Base-by-base conservation (phyloP, 35 echinoderm and acorn worm species). In the Eucidaris tribuloides region DNA sequence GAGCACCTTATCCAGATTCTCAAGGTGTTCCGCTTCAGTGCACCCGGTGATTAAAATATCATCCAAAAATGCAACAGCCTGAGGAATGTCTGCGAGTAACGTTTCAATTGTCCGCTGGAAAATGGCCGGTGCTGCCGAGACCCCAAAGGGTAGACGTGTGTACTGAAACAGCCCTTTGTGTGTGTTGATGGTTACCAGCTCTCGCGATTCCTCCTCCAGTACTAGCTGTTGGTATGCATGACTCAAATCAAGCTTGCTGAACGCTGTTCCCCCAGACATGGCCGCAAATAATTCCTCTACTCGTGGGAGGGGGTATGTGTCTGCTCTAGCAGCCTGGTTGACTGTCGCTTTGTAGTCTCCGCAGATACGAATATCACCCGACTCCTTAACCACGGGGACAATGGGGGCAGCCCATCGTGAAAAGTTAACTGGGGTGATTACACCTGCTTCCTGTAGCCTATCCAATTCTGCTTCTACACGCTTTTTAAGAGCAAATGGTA, bases 41-140 rank as follows among this genome's bases (percentile, higher is more conserved):
- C 22, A 22, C 3, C 80, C 81, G 19, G 58, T 93, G 13, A 93
- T 40, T 24, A 93, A 66, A 6, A 93, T 77, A 36, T 83, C 85
- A 79, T 93, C 78, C 3, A 92, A 66, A 66, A 81, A 87, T 56
- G 61, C 79, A 0, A 78, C 80, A 9, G 80, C 80, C 58, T 68
- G 22, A 18, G 85, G 62, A 14, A 88, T 83, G 19, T 63, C 84
- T 52, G 79, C 85, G 0, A 93, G 55, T 15, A 93, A 27, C 42
- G 68, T 70, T 76, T 88, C 79, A 7, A 93, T 88, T 0, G 71
- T 84, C 36, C 81, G 2, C 25, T 90, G 88, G 58, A 93, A 90
- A 9, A 84, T 66, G 20, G 64, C 45, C 9, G 88, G 71, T 7
- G 88, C 68, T 4, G 80, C 24, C 7, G 70, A 78, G 11, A 61